Evolutionary conservation across 2,888 invertebrate species (phyloP).

Genomic region (Oxycera nigricornis): DNA sequence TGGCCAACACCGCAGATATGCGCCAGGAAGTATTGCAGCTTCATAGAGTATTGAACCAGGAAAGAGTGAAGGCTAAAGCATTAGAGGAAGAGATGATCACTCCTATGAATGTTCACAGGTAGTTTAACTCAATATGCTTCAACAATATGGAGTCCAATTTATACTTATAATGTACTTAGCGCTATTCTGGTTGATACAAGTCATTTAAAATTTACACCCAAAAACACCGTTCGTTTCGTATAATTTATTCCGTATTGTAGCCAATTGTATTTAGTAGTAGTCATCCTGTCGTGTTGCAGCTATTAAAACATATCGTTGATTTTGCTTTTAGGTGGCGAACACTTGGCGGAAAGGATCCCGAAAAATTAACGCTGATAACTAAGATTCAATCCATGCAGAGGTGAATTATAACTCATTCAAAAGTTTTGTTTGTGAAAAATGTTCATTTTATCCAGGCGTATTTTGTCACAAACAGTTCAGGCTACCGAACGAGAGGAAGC

Average conservation of each 20-base stretch:
- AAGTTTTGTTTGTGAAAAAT: background rate
- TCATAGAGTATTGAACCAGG: constrained; percentile 81
- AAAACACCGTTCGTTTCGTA: too few relatives aligned
- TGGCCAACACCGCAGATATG: constrained; percentile 82
- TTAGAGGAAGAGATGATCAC: constrained; percentile 89
- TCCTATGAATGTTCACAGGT: constrained; percentile 85
- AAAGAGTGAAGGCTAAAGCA: constrained; percentile 83
- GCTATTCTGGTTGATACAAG: too few relatives aligned
- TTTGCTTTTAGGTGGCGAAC: constrained; percentile 72
- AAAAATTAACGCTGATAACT: constrained; percentile 78
- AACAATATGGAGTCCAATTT: too few relatives aligned
- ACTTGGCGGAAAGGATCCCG: constrained; percentile 88
- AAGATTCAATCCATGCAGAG: constrained; percentile 86
- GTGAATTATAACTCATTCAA: constrained; percentile 57
- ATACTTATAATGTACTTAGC: too few relatives aligned
- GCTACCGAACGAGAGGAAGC: constrained; percentile 56
- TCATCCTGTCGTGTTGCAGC: too few relatives aligned
- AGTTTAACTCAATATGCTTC: too few relatives aligned
- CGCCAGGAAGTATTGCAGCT: constrained; percentile 74
- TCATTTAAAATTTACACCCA: too few relatives aligned
- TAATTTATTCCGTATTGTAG: too few relatives aligned
- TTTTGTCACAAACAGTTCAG: constrained; percentile 57
- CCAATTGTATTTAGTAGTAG: too few relatives aligned
- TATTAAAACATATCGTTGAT: too few relatives aligned
- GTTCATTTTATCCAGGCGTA: constrained; percentile 53